These are phyloP conservation scores for Papilio aristodemus DNA, from an alignment of 1,140 invertebrate species.

Conservation along the genomic window DNA sequence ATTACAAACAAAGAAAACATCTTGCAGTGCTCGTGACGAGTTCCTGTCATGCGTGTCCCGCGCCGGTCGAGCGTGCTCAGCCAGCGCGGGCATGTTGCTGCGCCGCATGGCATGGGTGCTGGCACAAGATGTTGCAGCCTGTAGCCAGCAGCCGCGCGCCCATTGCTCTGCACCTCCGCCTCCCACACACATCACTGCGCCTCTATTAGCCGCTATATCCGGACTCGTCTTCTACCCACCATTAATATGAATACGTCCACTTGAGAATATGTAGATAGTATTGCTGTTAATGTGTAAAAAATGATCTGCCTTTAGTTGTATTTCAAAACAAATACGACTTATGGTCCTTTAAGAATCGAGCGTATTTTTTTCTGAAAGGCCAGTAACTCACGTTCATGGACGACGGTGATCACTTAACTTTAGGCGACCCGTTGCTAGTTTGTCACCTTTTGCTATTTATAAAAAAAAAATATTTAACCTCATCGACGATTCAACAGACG, in stretches of 20 bases:
- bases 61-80: slow-evolving; percentile 59
- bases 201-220: slow-evolving; percentile 52
- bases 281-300: too few relatives aligned
- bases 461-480: too few relatives aligned
- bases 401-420: too few relatives aligned
- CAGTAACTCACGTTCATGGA: too few relatives aligned
- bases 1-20: slow-evolving; percentile 28
- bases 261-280: too few relatives aligned
- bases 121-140: slow-evolving; percentile 67
- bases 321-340: too few relatives aligned
- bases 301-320: too few relatives aligned
- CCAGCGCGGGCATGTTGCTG: slow-evolving; percentile 51
- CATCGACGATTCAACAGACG: too few relatives aligned
- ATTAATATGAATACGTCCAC: slow-evolving; percentile 41
- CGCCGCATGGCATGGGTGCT: slow-evolving; percentile 69
- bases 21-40: slow-evolving; percentile 64
- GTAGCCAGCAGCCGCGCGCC: slow-evolving; percentile 58
- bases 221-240: slow-evolving; percentile 52
- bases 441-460: too few relatives aligned
- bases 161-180: slow-evolving; percentile 55
- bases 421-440: too few relatives aligned
- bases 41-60: slow-evolving; percentile 62
- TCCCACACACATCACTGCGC: slow-evolving; percentile 40
- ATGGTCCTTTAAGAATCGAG: too few relatives aligned
- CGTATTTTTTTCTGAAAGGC: too few relatives aligned